Evolutionary conservation across 1,140 invertebrate species (phyloP).

Genomic region (Papilio glaucus): DNA sequence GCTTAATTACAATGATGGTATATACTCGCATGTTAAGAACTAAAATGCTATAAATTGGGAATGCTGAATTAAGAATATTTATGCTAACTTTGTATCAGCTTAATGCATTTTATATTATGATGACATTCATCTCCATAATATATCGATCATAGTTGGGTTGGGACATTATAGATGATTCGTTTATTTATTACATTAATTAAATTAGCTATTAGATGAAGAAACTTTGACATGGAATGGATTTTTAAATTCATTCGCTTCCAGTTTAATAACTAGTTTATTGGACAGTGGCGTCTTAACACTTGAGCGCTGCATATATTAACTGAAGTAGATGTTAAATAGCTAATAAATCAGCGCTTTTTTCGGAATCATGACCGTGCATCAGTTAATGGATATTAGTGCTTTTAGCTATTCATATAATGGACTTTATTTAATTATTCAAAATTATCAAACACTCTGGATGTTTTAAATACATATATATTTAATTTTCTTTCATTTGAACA

Average conservation of each 20-base stretch:
- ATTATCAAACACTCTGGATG: neutral
- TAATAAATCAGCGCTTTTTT: constrained; percentile 27
- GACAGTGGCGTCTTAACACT: constrained; percentile 18
- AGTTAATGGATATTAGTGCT: constrained; percentile 23
- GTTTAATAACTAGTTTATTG: constrained; percentile 26
- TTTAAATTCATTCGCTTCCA: constrained; percentile 21
- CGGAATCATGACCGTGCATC: constrained; percentile 21
- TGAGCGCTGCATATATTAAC: constrained; percentile 30
- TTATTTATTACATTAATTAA: neutral
- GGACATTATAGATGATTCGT: neutral
- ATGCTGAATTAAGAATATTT: too few relatives aligned
- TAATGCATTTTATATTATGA: neutral
- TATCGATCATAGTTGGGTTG: neutral
- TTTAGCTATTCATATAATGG: neutral
- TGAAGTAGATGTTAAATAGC: constrained; percentile 31
- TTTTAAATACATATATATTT: too few relatives aligned
- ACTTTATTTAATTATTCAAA: neutral
- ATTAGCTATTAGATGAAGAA: neutral
- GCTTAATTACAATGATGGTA: too few relatives aligned
- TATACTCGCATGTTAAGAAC: too few relatives aligned
- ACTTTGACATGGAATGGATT: constrained; percentile 11
- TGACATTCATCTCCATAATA: constrained; percentile 3
- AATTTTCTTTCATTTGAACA: too few relatives aligned
- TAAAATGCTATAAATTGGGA: too few relatives aligned
- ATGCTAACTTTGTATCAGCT: neutral